Base-by-base conservation (phyloP, 2,888 invertebrate genomes). In the Sinohyriopsis cumingii region DNA sequence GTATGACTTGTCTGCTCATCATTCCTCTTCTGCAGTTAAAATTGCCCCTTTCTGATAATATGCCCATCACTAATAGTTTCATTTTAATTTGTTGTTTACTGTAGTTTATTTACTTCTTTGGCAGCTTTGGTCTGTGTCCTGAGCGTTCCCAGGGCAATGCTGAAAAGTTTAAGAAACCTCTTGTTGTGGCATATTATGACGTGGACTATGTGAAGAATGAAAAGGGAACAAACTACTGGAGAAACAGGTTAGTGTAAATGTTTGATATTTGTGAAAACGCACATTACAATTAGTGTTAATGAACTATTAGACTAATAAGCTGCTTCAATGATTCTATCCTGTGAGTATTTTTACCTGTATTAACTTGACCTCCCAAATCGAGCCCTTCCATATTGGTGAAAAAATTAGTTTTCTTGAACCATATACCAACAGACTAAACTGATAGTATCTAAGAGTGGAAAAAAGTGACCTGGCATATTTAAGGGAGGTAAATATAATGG, bases 151-250 rank as follows among this genome's bases (percentile, higher is more conserved):
- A 94, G 85, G 96, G 96, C 83, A 96, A 95, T 88, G 91, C 93
- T 6, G 93, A 93, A 67, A 96, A 98, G 86, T 99, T 99, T 92
- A 93, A 93, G 84, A 94, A 94, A 87, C 99, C 99, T 2, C 91
- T 97, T 75, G 93, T 99, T 60, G 94, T 96, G 68, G 98, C 95
- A 53, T 99, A 96, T 91, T 99, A 94, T 91, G 93, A 92, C 81
- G 97, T 99, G 19, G 99, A 99, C 91, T 99, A 99, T 88, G 93
- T 94, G 53, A 99, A 98, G 92, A 99, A 99, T 91, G 93, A 95
- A 33, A 99, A 99, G 91, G 99, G 93, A 90, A 89, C 98, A 67
- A 98, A 99, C 92, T 99, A 99, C 92, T 99, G 99, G 98, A 88
- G 90, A 79, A 90, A 90, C 86, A 88, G 89, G 89, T 89, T 59